phyloP scores from a whole-genome alignment of 2,797 vertebrate genomes.

The Cossypha heuglini region DNA sequence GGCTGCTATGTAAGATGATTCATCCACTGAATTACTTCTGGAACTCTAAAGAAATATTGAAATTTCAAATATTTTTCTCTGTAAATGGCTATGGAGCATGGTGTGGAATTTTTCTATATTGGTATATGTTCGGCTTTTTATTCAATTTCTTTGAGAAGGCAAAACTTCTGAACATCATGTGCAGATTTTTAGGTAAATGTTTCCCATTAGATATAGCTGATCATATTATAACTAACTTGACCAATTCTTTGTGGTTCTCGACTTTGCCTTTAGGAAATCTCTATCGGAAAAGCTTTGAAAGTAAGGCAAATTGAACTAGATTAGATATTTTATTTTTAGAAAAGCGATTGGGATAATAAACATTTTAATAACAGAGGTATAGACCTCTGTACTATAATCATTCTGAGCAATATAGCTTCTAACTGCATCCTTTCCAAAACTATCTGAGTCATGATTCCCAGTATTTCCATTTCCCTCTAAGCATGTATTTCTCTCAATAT shows the following conservation, averaged over 20 bases:
- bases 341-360: background rate
- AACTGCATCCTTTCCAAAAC: background rate
- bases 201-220: background rate
- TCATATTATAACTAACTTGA: background rate
- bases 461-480: background rate
- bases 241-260: background rate
- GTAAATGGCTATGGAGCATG: background rate
- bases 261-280: background rate
- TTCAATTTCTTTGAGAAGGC: constrained; percentile 13
- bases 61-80: background rate
- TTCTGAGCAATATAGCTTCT: background rate
- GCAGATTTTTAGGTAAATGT: background rate
- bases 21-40: background rate
- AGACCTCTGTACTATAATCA: background rate
- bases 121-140: background rate
- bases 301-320: background rate
- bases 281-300: background rate
- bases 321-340: constrained; percentile 23
- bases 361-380: background rate
- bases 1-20: background rate
- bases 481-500: background rate
- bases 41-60: background rate
- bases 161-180: background rate
- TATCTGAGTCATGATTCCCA: background rate
- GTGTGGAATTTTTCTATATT: background rate